phyloP scores from a whole-genome alignment of 92 coral and sea anemone species.

The Hydrozoanthus gracilis region DNA sequence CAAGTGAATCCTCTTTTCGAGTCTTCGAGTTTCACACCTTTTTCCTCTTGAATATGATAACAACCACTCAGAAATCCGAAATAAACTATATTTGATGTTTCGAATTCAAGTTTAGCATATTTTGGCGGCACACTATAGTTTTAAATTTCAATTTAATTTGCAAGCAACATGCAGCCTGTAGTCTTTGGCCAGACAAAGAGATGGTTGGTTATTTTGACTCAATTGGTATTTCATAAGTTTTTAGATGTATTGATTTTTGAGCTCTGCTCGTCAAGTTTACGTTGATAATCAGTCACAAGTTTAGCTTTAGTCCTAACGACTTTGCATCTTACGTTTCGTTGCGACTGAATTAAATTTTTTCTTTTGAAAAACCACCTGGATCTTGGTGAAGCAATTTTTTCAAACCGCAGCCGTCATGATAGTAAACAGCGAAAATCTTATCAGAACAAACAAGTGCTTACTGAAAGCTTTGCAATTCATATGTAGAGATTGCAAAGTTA shows the following conservation, averaged over 20 bases:
- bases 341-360: neutral
- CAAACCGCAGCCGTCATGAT: constrained; percentile 28
- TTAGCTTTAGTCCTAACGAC: neutral
- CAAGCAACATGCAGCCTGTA: neutral
- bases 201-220: neutral
- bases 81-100: neutral
- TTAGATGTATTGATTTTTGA: neutral
- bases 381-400: constrained; percentile 1
- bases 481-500: constrained; percentile 27
- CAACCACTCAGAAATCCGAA: neutral
- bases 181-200: neutral
- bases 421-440: constrained; percentile 4
- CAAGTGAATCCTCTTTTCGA: constrained; percentile 20
- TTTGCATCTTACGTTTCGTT: neutral
- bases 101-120: neutral
- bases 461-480: constrained; percentile 30
- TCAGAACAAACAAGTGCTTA: constrained; percentile 31
- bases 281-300: neutral
- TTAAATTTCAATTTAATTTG: neutral
- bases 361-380: constrained; percentile 24
- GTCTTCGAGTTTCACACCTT: neutral
- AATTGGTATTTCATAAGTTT: neutral
- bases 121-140: neutral
- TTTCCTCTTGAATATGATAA: neutral
- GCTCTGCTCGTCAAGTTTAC: neutral